phyloP scores from a whole-genome alignment of 2,113 vertebrate species.

The Alaudala cheleensis region DNA sequence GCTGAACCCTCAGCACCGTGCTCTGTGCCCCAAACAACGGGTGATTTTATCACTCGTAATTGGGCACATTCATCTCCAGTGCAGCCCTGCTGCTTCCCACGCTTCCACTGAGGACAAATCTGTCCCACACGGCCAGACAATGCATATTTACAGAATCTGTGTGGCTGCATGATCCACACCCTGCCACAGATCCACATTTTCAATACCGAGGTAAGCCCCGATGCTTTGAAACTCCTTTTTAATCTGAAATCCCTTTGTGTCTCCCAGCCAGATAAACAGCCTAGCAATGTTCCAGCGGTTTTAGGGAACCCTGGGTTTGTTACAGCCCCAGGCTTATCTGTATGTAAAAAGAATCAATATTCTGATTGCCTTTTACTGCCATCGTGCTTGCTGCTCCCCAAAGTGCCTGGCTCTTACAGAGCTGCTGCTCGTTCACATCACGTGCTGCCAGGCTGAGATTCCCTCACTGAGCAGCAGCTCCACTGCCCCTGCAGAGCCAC shows the following conservation, averaged over 20 bases:
- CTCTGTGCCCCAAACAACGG: not conserved
- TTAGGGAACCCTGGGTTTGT: conserved; percentile 29
- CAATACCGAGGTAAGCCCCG: not conserved
- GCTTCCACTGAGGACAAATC: not conserved
- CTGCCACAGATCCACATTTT: not conserved
- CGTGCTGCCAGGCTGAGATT: not conserved
- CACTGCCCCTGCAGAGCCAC: not conserved
- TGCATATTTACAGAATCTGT: not conserved
- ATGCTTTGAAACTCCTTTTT: conserved; percentile 10
- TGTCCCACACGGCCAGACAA: not conserved
- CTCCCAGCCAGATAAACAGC: conserved; percentile 40
- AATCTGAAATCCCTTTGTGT: conserved; percentile 36
- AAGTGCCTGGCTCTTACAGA: not conserved
- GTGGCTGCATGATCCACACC: not conserved
- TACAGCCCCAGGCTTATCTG: conserved; percentile 32
- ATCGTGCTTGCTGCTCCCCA: not conserved
- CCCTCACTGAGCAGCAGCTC: not conserved
- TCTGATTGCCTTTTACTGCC: conserved; percentile 42
- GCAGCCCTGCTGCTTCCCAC: not conserved
- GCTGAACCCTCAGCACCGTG: not conserved
- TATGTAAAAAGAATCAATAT: conserved; percentile 43
- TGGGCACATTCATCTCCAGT: conserved; percentile 3
- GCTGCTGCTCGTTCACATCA: not conserved
- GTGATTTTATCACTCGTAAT: not conserved
- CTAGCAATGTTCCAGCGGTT: not conserved